These are phyloP conservation scores for Buathra laborator DNA, from an alignment of 2,888 invertebrate species.

Conservation along the genomic window DNA sequence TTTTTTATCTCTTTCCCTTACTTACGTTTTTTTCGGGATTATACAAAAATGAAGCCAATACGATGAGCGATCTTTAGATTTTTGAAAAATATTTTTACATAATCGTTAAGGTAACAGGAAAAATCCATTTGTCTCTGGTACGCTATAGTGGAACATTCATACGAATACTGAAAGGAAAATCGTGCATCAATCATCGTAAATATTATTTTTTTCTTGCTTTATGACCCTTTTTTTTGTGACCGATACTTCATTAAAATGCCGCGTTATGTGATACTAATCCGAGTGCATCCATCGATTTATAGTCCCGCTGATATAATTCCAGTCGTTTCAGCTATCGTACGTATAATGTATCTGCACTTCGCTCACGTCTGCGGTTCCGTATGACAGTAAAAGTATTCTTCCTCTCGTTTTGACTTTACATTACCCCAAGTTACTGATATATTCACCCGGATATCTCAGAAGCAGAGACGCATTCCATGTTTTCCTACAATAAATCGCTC, in stretches of 20 bases:
- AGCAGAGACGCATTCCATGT: conserved; percentile 26
- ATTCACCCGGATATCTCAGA: background rate
- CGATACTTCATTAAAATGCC: conserved; percentile 1
- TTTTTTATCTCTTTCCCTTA: conserved; percentile 22
- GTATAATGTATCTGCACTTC: background rate
- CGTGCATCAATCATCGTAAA: conserved; percentile 43
- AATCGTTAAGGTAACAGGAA: background rate
- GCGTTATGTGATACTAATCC: conserved; percentile 16
- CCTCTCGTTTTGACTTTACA: background rate
- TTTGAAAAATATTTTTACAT: too few relatives aligned
- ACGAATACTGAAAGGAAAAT: conserved; percentile 29
- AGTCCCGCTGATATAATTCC: conserved; percentile 12
- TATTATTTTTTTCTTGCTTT: background rate
- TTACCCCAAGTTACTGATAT: background rate
- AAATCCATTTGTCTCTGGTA: background rate
- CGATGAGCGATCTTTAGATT: too few relatives aligned
- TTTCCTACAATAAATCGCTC: conserved; percentile 73
- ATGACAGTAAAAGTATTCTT: conserved; percentile 19
- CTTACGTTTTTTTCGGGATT: background rate
- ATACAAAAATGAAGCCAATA: background rate
- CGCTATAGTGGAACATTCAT: background rate
- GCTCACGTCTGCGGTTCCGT: background rate
- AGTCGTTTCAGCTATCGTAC: background rate
- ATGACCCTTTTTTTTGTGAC: background rate
- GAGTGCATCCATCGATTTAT: conserved; percentile 38